A percentile compares a stretch with the other conserved stretches of the same genome.
phyloP scores from a whole-genome alignment of 2,888 invertebrate species.

The Torymus aiolomorphi region DNA sequence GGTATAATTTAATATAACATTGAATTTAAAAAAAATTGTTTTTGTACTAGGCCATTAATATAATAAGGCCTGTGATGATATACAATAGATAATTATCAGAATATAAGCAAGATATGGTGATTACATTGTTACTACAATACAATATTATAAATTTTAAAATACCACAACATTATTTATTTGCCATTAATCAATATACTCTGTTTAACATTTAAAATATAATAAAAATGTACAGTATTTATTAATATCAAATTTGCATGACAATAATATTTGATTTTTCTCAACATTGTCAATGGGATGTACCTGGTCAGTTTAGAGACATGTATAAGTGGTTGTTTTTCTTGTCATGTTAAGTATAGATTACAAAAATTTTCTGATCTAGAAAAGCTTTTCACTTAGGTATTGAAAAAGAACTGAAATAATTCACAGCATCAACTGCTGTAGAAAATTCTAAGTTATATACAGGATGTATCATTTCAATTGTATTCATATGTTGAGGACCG shows the following conservation, averaged over 20 bases:
- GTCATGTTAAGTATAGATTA: conserved; percentile 3
- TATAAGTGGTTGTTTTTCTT: conserved; percentile 14
- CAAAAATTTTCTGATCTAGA: conserved; percentile 2
- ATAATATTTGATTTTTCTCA: conserved; percentile 39
- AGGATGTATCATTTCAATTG: conserved; percentile 69
- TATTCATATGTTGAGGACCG: conserved; percentile 70
- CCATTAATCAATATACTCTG: conserved; percentile 33
- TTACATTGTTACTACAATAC: no score
- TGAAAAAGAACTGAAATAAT: conserved; percentile 67
- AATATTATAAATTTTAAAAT: conserved; percentile 21
- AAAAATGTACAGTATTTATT: conserved; percentile 48
- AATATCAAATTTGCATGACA: conserved; percentile 39
- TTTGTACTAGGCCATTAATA: no score
- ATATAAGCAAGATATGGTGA: no score
- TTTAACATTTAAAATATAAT: conserved; percentile 46
- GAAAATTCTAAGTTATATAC: conserved; percentile 69
- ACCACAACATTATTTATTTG: conserved; percentile 37
- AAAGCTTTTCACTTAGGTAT: conserved; percentile 64
- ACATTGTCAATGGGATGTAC: conserved; percentile 19
- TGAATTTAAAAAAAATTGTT: no score
- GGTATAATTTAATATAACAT: no score
- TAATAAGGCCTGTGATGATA: no score
- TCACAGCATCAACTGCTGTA: conserved; percentile 67
- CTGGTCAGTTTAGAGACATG: conserved; percentile 21
- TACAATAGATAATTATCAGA: no score